Conservation (phyloP, 2,113 vertebrate species). For the Siphamia tubifer region DNA sequence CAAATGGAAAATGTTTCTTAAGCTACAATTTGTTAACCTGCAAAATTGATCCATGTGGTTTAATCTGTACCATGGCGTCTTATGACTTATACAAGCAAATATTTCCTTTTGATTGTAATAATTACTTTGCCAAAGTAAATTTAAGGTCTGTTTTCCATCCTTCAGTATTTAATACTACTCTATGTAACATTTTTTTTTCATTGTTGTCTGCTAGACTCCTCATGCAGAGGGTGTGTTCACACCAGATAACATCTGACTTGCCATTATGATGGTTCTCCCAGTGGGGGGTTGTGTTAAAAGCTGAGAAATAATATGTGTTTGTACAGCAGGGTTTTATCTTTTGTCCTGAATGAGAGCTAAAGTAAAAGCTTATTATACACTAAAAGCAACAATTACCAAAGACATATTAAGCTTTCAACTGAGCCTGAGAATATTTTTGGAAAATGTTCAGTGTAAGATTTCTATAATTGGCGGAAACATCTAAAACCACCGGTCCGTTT, state of each 20-base stretch:
- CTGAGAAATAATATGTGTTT: constrained; percentile 42
- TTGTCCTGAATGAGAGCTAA: constrained; percentile 16
- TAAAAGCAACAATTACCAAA: constrained; percentile 43
- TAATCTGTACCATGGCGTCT: too few relatives aligned
- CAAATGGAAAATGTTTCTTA: too few relatives aligned
- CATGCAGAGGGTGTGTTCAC: constrained; percentile 10
- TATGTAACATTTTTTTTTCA: constrained; percentile 1
- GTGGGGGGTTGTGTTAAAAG: constrained; percentile 38
- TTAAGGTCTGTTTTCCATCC: background rate
- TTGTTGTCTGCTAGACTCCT: background rate
- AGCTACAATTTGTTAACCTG: too few relatives aligned
- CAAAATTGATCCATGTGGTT: too few relatives aligned
- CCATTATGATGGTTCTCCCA: constrained; percentile 48
- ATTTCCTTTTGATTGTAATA: background rate
- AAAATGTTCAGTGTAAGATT: background rate
- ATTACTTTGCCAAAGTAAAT: background rate
- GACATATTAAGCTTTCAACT: constrained; percentile 34
- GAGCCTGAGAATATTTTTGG: background rate
- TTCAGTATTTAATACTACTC: background rate
- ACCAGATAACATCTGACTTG: constrained; percentile 29
- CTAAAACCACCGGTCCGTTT: background rate
- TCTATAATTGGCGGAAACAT: background rate
- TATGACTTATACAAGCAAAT: too few relatives aligned
- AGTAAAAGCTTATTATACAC: constrained; percentile 52
- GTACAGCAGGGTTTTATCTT: constrained; percentile 8